Conservation (phyloP, 2,113 vertebrate genomes). For the Mirounga angustirostris region DNA sequence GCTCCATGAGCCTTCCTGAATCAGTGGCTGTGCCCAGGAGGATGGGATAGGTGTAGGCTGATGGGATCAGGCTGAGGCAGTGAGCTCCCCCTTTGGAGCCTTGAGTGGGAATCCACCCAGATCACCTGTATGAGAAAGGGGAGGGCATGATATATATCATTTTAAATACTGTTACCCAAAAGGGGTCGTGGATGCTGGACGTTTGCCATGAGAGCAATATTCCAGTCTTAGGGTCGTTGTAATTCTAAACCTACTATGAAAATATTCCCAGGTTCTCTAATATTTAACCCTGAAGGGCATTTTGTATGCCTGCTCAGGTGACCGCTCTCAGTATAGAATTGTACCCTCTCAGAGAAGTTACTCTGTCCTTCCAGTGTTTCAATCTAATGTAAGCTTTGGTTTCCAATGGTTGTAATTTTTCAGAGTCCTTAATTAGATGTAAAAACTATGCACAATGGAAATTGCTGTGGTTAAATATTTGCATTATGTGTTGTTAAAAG, state of each 20-base stretch:
- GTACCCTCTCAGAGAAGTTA: not conserved
- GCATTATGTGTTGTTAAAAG: not conserved
- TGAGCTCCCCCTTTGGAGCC: not conserved
- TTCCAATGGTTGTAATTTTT: conserved; percentile 15
- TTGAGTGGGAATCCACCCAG: too few relatives aligned
- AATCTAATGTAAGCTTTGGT: not conserved
- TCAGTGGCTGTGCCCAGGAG: not conserved
- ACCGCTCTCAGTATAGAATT: not conserved
- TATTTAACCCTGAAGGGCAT: fast-evolving
- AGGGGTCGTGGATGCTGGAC: fast-evolving
- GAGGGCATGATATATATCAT: fast-evolving
- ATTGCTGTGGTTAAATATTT: conserved; percentile 61
- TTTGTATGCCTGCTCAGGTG: fast-evolving
- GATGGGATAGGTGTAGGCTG: fast-evolving
- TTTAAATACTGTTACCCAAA: too few relatives aligned
- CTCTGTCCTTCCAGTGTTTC: not conserved
- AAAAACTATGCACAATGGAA: conserved; percentile 49
- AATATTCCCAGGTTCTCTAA: fast-evolving
- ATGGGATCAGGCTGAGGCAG: fast-evolving
- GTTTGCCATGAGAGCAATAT: not conserved
- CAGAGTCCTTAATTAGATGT: conserved; percentile 61
- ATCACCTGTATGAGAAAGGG: not conserved
- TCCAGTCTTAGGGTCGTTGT: fast-evolving
- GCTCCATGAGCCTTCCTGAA: not conserved
- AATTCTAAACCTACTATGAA: too few relatives aligned